Conservation (phyloP, 2,888 invertebrate species). For the Lasioglossum vierecki region DNA sequence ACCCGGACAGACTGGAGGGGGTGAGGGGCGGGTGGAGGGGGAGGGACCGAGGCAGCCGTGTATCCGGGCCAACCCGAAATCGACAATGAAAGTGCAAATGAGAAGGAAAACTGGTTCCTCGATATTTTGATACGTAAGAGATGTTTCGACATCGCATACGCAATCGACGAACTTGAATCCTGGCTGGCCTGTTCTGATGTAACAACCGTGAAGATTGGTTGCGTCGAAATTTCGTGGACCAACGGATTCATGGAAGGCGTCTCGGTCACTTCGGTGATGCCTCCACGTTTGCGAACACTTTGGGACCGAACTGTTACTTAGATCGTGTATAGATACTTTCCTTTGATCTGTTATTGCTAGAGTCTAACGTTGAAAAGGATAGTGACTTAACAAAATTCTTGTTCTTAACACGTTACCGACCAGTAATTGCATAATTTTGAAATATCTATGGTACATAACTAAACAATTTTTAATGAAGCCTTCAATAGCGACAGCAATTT, state of each 20-base stretch:
- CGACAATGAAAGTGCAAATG: slow-evolving; percentile 70
- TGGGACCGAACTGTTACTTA: not conserved
- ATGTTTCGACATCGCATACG: slow-evolving; percentile 38
- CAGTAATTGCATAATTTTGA: too few relatives aligned
- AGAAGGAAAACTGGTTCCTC: slow-evolving; percentile 63
- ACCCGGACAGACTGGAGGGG: not conserved
- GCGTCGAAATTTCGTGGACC: slow-evolving; percentile 13
- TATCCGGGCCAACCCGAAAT: slow-evolving; percentile 66
- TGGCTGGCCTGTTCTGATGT: slow-evolving; percentile 10
- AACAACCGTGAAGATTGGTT: not conserved
- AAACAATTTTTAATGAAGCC: too few relatives aligned
- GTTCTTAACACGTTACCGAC: too few relatives aligned
- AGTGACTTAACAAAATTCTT: too few relatives aligned
- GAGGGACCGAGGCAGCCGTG: slow-evolving; percentile 11
- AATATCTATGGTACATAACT: too few relatives aligned
- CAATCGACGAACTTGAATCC: slow-evolving; percentile 41
- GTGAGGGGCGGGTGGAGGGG: not conserved
- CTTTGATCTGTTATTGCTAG: not conserved
- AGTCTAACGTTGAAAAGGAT: not conserved
- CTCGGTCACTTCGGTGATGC: not conserved
- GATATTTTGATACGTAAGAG: slow-evolving; percentile 51
- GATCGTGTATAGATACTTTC: not conserved
- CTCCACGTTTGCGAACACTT: not conserved
- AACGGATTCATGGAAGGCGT: not conserved
- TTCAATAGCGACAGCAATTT: too few relatives aligned